Base-by-base conservation (phyloP, 2,797 vertebrate genomes). In the Acanthurus lineatus region DNA sequence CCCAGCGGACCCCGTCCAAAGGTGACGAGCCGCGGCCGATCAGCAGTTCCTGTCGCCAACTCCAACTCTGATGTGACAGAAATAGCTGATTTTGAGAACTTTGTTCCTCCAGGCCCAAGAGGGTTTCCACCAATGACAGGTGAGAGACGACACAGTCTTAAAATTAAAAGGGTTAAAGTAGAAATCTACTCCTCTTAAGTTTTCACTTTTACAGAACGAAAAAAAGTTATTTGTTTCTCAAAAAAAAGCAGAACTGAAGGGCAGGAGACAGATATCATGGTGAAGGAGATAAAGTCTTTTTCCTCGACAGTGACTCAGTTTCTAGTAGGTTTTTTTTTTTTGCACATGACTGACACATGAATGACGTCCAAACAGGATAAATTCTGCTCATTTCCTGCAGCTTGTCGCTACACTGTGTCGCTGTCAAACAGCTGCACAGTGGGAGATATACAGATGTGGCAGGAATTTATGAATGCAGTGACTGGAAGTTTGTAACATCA, bases 51-150 rank as follows among this genome's bases (percentile, higher is more conserved):
- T 1, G 60, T 69, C n/a, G 94, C 95, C 79, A 92, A 63, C 85
- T 96, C 96, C 75, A 99, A 99, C 71, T 92, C 89, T 0, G 95
- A 95, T 6, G 91, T 94, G 38, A 88, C 92, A 0, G 94, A 96
- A 0, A 38, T 97, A 14, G 96, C 96, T 0, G 96, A 97, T 15
- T 83, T 95, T 77, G 97, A 99, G 80, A 79, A 92, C 25, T 97
- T 96, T 75, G 94, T 91, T 1, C 9, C 0, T 63, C 38, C 48
- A 58, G 86, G 92, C 4, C 97, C 97, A 6, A 94, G 97, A 88
- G 96, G 96, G 20, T 82, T 71, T 1, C 93, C 96, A 69, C 95
- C 93, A 32, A 84, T 95, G 72, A 91, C 92, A 89, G 97, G 98
- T 99, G 94, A 87, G 86, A 2, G 8, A 3, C 2, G 0, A 35